Percentiles rank a stretch among this genome's conserved stretches.
Conservation (phyloP, 2,888 invertebrate species). For the Trisateles emortualis region DNA sequence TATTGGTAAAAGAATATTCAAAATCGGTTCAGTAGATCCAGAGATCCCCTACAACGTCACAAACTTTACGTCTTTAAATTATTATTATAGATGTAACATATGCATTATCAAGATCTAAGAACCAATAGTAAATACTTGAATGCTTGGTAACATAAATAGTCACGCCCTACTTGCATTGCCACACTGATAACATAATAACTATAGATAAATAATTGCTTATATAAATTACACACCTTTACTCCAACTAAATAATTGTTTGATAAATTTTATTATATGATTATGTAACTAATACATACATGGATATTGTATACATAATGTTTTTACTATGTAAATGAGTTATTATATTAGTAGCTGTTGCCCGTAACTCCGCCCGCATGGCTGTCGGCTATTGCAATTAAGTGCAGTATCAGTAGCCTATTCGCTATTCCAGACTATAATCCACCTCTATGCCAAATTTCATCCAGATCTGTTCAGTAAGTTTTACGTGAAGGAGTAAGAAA, state of each 20-base stretch:
- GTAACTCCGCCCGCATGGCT: too few relatives aligned
- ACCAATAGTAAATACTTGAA: slow-evolving; percentile 26
- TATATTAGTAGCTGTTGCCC: too few relatives aligned
- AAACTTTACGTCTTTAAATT: background rate
- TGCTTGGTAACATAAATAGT: slow-evolving; percentile 30
- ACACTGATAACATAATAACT: slow-evolving; percentile 36
- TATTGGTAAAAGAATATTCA: too few relatives aligned
- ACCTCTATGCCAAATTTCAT: too few relatives aligned
- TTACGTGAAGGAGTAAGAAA: too few relatives aligned
- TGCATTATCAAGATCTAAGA: slow-evolving; percentile 6
- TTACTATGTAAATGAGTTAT: too few relatives aligned
- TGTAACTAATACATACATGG: slow-evolving; percentile 11
- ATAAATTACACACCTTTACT: slow-evolving; percentile 27
- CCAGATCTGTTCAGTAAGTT: too few relatives aligned
- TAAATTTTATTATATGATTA: slow-evolving; percentile 8
- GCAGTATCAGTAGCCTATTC: too few relatives aligned
- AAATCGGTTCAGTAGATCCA: too few relatives aligned
- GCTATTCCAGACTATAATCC: too few relatives aligned
- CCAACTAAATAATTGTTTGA: slow-evolving; percentile 12
- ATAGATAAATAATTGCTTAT: slow-evolving; percentile 44
- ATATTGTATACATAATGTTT: background rate
- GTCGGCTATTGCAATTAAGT: too few relatives aligned
- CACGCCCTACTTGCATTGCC: slow-evolving; percentile 29
- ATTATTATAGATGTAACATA: background rate
- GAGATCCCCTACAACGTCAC: too few relatives aligned